A percentile compares a stretch with the other conserved stretches of the same genome.
Conservation (phyloP, 2,888 invertebrate species). For the Eledone cirrhosa region DNA sequence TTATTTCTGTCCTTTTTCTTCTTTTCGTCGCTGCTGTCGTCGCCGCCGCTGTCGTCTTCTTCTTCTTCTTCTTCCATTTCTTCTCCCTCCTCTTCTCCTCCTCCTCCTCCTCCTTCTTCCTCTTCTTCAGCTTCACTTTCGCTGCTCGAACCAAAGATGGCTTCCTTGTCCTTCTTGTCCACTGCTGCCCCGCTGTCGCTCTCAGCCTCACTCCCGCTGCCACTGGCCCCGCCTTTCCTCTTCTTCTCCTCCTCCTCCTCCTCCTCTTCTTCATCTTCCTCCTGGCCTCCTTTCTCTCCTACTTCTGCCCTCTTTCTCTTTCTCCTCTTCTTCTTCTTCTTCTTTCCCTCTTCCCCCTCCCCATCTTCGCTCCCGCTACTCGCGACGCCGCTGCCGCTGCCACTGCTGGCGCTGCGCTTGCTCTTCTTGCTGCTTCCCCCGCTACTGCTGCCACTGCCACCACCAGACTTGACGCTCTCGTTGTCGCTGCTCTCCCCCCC, state of each 20-base stretch:
- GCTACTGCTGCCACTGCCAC: conserved; percentile 4
- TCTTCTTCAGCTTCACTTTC: conserved; percentile 34
- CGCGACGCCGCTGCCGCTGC: background rate
- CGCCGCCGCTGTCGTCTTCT: conserved; percentile 47
- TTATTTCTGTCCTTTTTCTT: conserved; percentile 53
- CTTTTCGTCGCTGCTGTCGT: conserved; percentile 52
- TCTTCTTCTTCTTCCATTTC: conserved; percentile 58
- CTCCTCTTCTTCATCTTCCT: background rate
- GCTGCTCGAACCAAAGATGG: conserved; percentile 32
- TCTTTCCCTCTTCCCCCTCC: background rate
- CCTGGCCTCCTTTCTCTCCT: background rate
- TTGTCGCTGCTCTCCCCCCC: conserved; percentile 36
- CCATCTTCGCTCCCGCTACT: background rate
- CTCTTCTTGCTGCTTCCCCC: conserved; percentile 24
- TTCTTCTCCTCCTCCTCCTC: background rate
- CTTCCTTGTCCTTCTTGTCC: background rate
- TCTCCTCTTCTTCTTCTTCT: background rate
- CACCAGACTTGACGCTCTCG: conserved; percentile 5
- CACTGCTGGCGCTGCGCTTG: background rate
- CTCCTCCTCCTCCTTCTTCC: conserved; percentile 48
- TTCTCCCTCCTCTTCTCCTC: conserved; percentile 51
- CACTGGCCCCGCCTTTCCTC: background rate
- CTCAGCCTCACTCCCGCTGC: background rate
- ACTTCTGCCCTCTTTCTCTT: conserved; percentile 5
- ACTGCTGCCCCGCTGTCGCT: background rate